Base-by-base conservation (phyloP, 2,113 vertebrate genomes). In the Regulus satrapa region DNA sequence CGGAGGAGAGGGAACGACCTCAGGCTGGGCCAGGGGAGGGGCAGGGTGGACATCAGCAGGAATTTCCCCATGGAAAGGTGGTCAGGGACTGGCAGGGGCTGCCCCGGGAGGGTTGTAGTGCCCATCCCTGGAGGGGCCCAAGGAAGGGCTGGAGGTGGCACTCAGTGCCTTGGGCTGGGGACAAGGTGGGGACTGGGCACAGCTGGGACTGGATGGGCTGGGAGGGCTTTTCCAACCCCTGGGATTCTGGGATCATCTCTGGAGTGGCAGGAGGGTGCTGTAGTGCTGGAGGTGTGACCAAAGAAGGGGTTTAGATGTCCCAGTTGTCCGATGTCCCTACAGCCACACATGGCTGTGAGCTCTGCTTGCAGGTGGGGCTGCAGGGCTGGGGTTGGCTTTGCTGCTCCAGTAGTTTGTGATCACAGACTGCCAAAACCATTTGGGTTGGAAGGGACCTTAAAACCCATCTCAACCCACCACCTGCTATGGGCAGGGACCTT, bases 181-280 rank as follows among this genome's bases (percentile, higher is more conserved):
- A 40, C 46, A 45, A 8, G 55, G 55, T n/a, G 55, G 15, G 63
- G 12, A 62, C 20, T 0, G 1, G 73, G 8, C 64, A 54, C 48
- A 87, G 55, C 1, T 1, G 0, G 16, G n/a, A 17, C 28, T 54
- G 0, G 0, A 3, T 69, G 40, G 18, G 18, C 36, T 62, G 5
- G 58, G 0, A 54, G n/a, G 24, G 5, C 5, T 20, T 48, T 78
- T 25, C 64, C n/a, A 78, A 0, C 19, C 40, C 6, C 29, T 63
- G 85, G 25, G 41, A 34, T 55, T 26, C 25, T 41, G 40, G 14
- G 25, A 3, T 34, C 14, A 3, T 49, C 31, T 46, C 55, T 34
- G 7, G 38, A 66, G 18, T 9, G 12, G 13, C 34, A 29, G 64
- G 56, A 71, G 9, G 34, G 9, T 49, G 29, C 16, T 25, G 40